Percentiles rank a stretch among this genome's conserved stretches.
Conservation (phyloP, 2,888 invertebrate genomes). For the Catocala sponsa region DNA sequence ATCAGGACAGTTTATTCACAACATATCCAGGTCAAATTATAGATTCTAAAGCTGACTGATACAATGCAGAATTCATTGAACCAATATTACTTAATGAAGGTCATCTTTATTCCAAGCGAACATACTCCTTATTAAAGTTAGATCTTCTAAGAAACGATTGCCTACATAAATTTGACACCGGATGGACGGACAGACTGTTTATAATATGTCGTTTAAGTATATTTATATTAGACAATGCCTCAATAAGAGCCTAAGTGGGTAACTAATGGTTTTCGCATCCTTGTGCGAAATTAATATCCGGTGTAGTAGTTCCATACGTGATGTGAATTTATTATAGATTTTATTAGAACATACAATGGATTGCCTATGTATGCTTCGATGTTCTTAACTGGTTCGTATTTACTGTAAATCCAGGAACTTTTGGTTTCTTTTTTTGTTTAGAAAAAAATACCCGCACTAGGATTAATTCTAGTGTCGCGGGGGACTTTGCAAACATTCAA, state of each 20-base stretch:
- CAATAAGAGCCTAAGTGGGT: constrained; percentile 45
- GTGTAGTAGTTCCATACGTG: constrained; percentile 1
- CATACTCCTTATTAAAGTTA: background rate
- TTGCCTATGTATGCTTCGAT: too few relatives aligned
- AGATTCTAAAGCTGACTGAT: background rate
- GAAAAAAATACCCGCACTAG: background rate
- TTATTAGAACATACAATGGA: too few relatives aligned
- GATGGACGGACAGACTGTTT: constrained; percentile 48
- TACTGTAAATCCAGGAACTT: too few relatives aligned
- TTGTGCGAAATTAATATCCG: constrained; percentile 19
- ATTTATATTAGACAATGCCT: constrained; percentile 65
- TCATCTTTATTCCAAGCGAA: too few relatives aligned
- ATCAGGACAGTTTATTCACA: too few relatives aligned
- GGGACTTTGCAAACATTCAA: too few relatives aligned
- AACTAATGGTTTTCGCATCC: constrained; percentile 54
- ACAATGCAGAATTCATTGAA: background rate
- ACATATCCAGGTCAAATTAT: too few relatives aligned
- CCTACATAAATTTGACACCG: constrained; percentile 69
- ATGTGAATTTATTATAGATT: background rate
- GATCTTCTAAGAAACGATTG: constrained; percentile 58
- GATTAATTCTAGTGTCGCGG: too few relatives aligned
- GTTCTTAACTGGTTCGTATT: too few relatives aligned
- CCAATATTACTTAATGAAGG: background rate
- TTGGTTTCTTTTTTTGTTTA: too few relatives aligned
- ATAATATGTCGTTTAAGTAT: constrained; percentile 42